A percentile compares a stretch with the other conserved stretches of the same genome.
phyloP scores from a whole-genome alignment of 2,113 vertebrate species.

The Cephalopholis sonnerati region DNA sequence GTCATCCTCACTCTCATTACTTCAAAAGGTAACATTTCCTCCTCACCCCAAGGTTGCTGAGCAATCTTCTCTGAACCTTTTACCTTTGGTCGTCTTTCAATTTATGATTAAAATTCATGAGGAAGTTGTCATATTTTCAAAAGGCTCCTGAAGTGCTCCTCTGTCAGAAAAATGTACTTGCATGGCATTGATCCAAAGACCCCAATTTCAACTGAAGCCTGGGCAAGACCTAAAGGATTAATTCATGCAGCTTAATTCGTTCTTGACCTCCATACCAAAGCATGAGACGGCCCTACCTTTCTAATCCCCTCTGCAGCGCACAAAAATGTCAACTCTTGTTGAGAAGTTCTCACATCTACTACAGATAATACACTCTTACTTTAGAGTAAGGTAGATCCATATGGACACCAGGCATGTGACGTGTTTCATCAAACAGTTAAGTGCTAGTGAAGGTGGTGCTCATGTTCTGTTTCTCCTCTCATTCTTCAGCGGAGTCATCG shows the following conservation, averaged over 20 bases:
- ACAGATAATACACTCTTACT: background rate
- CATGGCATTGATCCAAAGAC: slow-evolving; percentile 18
- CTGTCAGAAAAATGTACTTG: slow-evolving; percentile 36
- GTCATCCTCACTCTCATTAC: slow-evolving; percentile 90
- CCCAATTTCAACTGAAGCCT: background rate
- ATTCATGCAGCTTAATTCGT: slow-evolving; percentile 55
- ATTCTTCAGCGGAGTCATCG: slow-evolving; percentile 90
- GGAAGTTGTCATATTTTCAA: slow-evolving; percentile 5
- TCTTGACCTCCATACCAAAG: slow-evolving; percentile 59
- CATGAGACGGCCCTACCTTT: slow-evolving; percentile 21
- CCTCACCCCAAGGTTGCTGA: background rate
- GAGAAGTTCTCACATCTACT: slow-evolving; percentile 25
- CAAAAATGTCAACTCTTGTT: slow-evolving; percentile 31
- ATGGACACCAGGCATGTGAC: background rate
- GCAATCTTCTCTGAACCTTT: background rate
- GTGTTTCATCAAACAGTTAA: background rate
- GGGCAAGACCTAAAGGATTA: slow-evolving; percentile 51
- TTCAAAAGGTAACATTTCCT: slow-evolving; percentile 91
- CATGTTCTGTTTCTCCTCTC: slow-evolving; percentile 25
- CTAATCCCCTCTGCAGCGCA: slow-evolving; percentile 53
- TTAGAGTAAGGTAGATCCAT: background rate
- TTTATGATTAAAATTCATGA: background rate
- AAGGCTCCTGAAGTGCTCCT: background rate
- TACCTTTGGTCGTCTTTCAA: background rate
- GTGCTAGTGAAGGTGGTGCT: background rate